Evolutionary conservation across 2,113 vertebrate species (phyloP).

Genomic region (Perca schrenkii): DNA sequence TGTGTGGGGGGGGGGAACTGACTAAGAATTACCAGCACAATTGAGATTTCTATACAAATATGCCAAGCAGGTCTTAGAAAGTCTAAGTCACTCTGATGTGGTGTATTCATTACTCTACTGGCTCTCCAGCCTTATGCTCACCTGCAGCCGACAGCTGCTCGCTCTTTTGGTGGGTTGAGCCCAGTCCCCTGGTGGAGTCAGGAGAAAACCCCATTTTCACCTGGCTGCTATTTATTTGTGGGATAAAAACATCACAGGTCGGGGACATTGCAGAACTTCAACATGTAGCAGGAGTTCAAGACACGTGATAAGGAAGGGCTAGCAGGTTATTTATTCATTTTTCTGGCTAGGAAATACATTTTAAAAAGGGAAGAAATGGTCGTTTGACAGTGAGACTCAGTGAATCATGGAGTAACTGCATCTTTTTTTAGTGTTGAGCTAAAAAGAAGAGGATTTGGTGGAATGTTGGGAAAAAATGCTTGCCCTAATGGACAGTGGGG

Average conservation of each 20-base stretch:
- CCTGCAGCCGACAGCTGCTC: constrained; percentile 70
- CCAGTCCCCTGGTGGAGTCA: constrained; percentile 61
- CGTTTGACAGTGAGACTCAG: constrained; percentile 39
- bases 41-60: constrained; percentile 59
- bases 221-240: constrained; percentile 72
- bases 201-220: constrained; percentile 67
- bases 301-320: constrained; percentile 54
- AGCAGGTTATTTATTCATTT: constrained; percentile 69
- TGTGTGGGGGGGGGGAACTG: background rate
- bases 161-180: constrained; percentile 59
- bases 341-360: constrained; percentile 52
- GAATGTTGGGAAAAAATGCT: constrained; percentile 45
- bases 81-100: constrained; percentile 44
- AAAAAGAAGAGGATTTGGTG: constrained; percentile 66
- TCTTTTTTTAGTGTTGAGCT: constrained; percentile 44
- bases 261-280: background rate
- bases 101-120: constrained; percentile 63
- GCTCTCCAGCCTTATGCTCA: constrained; percentile 65
- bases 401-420: constrained; percentile 31
- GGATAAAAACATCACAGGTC: constrained; percentile 69
- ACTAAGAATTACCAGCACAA: constrained; percentile 32
- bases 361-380: background rate
- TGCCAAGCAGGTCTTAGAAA: constrained; percentile 66
- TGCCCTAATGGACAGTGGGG: constrained; percentile 70
- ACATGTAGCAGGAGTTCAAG: constrained; percentile 72